Evolutionary conservation across 2,113 vertebrate genomes (phyloP), one percentile per base, ranked within the genome.

Genomic region (Mus pahari): DNA sequence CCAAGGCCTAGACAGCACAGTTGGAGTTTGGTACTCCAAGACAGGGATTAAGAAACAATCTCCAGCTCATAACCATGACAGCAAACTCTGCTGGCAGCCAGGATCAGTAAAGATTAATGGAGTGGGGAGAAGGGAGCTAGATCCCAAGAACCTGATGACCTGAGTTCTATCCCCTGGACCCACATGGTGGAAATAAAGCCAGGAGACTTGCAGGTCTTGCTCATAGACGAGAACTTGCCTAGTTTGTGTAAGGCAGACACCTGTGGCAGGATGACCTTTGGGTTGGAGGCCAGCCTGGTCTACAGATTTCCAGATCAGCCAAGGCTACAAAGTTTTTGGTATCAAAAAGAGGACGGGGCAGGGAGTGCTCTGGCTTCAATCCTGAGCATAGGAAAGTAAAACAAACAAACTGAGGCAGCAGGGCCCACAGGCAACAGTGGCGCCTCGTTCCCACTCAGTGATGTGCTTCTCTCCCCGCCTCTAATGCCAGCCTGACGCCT

Each of bases 1-100:
- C 82, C 90, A 90, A 88, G 96, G 89, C 90, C 81, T 92, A 96
- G 96, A 96, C 94, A 94, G 91, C 70, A 74, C 92, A 97, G 84
- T 87, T 95, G 91, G 96, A 95, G 73, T 12, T 75, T 92, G 75
- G 87, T 79, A 82, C 74, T 97, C 77, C 87, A 58, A 84, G 42
- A 58, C 58, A 86, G 60, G 66, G 75, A 91, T 96, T 93, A 96
- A 79, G 91, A 94, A 96, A 96, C 42, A 55, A 68, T 92, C 58
- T 58, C 74, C 64, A 96, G 71, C 77, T 87, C 83, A 97, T 81
- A 89, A 70, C 73, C 71, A 83, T 86, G 88, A 86, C 89, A 89
- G 95, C 92, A 96, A 98, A 73, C 36, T 86, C 13, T 74, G 48
- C 60, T 73, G 96, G 87, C 60, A 92, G 64, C 75, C 84, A 82